Conservation (phyloP, 2,113 vertebrate species). For the Pholis gunnellus region DNA sequence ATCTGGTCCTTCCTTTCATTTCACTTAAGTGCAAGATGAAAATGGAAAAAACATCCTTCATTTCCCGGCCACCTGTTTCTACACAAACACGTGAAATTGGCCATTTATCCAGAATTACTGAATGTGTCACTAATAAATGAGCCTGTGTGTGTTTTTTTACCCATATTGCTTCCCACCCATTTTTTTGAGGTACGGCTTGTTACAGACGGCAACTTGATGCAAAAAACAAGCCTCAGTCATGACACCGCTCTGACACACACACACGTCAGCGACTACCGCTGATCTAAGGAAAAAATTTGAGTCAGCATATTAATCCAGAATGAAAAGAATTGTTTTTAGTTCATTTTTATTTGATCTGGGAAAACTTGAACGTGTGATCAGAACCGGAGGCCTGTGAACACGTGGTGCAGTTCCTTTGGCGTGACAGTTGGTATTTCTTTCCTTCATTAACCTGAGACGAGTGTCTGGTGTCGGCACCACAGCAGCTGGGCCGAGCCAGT, state of each 20-base stretch:
- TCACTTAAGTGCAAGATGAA: constrained; percentile 15
- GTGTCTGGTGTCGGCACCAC: background rate
- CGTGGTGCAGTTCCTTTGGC: background rate
- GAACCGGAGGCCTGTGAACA: background rate
- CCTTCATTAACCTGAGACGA: constrained; percentile 10
- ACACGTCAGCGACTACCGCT: background rate
- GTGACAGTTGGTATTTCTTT: background rate
- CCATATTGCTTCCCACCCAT: background rate
- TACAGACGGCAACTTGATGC: background rate
- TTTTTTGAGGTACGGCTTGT: constrained; percentile 7
- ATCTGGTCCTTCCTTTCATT: constrained; percentile 45
- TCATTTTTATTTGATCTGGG: background rate
- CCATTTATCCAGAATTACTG: constrained; percentile 23
- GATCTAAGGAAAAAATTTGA: constrained; percentile 31
- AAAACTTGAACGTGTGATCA: background rate
- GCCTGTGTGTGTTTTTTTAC: background rate
- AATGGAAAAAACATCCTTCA: constrained; percentile 34
- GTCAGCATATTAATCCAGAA: background rate
- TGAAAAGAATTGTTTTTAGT: background rate
- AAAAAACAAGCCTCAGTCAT: constrained; percentile 20
- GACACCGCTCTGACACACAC: background rate
- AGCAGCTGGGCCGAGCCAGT: constrained; percentile 2
- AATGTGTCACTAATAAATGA: constrained; percentile 14
- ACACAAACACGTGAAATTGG: constrained; percentile 25
- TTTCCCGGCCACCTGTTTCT: constrained; percentile 41